These are phyloP conservation scores for Teleiodes luculella DNA, from an alignment of 2,888 invertebrate species.

Conservation along the genomic window DNA sequence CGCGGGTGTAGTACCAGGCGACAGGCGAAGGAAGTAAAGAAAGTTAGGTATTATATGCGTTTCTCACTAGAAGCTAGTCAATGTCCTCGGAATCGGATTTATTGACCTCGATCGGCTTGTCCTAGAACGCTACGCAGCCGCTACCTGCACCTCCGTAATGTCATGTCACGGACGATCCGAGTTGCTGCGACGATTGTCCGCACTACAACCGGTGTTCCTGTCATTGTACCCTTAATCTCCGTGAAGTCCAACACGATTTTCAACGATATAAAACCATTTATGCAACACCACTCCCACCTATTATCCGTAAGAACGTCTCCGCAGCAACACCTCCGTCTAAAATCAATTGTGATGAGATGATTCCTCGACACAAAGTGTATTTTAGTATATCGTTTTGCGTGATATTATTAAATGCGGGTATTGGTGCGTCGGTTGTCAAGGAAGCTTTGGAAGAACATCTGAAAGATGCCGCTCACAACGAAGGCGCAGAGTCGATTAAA, in stretches of 20 bases:
- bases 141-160: conserved; percentile 44
- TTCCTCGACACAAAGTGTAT: conserved; percentile 43
- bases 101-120: conserved; percentile 58
- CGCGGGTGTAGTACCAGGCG: no score
- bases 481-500: conserved; percentile 61
- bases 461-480: conserved; percentile 64
- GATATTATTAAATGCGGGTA: conserved; percentile 42
- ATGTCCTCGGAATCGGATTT: conserved; percentile 44
- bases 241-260: conserved; percentile 66
- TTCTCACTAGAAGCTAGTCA: conserved; percentile 35
- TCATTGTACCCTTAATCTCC: conserved; percentile 69
- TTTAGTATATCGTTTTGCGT: conserved; percentile 44
- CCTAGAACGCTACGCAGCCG: conserved; percentile 35
- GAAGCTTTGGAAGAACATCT: conserved; percentile 71
- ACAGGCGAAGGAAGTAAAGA: neutral
- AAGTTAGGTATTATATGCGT: no score
- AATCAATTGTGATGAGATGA: conserved; percentile 53
- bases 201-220: conserved; percentile 64
- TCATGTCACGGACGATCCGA: conserved; percentile 64
- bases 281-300: conserved; percentile 46
- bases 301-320: conserved; percentile 40
- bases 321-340: conserved; percentile 34
- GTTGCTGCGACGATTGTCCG: conserved; percentile 53
- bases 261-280: conserved; percentile 68
- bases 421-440: conserved; percentile 52